Evolutionary conservation across 1,140 invertebrate species (phyloP).

Genomic region (Drosophila equinoxialis): DNA sequence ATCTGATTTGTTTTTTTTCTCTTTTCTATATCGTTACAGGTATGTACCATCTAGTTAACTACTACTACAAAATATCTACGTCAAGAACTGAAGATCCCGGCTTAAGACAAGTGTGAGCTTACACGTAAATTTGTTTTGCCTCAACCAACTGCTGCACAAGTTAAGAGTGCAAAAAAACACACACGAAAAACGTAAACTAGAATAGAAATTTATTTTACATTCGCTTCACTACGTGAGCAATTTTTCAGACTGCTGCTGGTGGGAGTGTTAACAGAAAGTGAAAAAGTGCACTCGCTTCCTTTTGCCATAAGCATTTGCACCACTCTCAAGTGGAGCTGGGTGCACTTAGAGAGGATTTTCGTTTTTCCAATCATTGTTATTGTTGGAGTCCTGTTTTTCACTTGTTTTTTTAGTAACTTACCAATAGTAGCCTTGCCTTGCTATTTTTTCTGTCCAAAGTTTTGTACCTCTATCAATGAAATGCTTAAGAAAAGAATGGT

Average conservation of each 20-base stretch:
- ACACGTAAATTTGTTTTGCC: conserved; percentile 38
- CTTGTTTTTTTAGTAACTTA: conserved; percentile 40
- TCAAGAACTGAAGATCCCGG: conserved; percentile 41
- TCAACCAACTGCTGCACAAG: background rate
- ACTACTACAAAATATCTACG: background rate
- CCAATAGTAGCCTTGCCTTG: conserved; percentile 51
- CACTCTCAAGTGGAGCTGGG: conserved; percentile 15
- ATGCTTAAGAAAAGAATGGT: background rate
- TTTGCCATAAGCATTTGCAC: background rate
- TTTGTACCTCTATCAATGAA: conserved; percentile 16
- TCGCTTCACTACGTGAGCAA: conserved; percentile 41
- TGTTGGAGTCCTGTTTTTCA: conserved; percentile 47
- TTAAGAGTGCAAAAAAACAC: background rate
- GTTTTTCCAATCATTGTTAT: conserved; percentile 27
- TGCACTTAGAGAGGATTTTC: conserved; percentile 19
- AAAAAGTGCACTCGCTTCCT: conserved; percentile 9
- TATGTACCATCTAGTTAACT: conserved; percentile 6
- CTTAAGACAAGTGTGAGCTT: conserved; percentile 50
- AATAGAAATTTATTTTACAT: conserved; percentile 41
- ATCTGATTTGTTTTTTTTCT: conserved; percentile 39
- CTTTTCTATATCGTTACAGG: conserved; percentile 10
- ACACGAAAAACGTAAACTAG: background rate
- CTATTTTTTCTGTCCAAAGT: conserved; percentile 30
- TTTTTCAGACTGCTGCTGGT: conserved; percentile 28
- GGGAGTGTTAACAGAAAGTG: conserved; percentile 40